Conservation (phyloP, 2,888 invertebrate species). For the Endomychus coccineus region DNA sequence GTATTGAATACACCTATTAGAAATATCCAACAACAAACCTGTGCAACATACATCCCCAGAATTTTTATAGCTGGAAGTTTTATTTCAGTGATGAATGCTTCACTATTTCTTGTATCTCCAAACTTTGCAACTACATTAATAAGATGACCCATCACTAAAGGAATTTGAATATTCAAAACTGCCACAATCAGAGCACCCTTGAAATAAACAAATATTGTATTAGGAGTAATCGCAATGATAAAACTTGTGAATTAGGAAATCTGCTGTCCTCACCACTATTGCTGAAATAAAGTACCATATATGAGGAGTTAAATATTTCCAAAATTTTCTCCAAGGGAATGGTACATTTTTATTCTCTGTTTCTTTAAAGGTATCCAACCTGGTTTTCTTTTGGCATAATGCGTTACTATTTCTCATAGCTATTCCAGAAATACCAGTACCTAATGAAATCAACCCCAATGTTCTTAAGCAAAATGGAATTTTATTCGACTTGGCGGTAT, state of each 20-base stretch:
- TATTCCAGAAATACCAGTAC: slow-evolving; percentile 20
- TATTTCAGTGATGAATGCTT: slow-evolving; percentile 54
- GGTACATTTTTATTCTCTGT: slow-evolving; percentile 47
- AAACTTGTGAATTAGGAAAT: slow-evolving; percentile 2
- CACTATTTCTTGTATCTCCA: slow-evolving; percentile 44
- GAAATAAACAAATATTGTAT: slow-evolving; percentile 31
- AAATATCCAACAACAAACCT: slow-evolving; percentile 48
- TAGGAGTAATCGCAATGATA: neutral
- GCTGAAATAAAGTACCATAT: slow-evolving; percentile 70
- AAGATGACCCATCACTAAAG: slow-evolving; percentile 71
- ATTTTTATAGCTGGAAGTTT: slow-evolving; percentile 61
- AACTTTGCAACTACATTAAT: slow-evolving; percentile 68
- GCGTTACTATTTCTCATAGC: slow-evolving; percentile 25
- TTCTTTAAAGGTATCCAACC: slow-evolving; percentile 36
- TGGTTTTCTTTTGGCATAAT: slow-evolving; percentile 32
- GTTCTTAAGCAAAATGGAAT: no score
- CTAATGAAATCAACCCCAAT: no score
- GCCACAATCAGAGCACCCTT: slow-evolving; percentile 86
- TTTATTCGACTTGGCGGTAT: no score
- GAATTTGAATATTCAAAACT: slow-evolving; percentile 82
- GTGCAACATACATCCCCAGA: slow-evolving; percentile 60
- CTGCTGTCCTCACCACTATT: slow-evolving; percentile 57
- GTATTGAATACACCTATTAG: neutral
- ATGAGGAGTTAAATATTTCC: slow-evolving; percentile 67
- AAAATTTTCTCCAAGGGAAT: slow-evolving; percentile 75